Conservation (phyloP, 2,113 vertebrate genomes). For the Euleptes europaea region DNA sequence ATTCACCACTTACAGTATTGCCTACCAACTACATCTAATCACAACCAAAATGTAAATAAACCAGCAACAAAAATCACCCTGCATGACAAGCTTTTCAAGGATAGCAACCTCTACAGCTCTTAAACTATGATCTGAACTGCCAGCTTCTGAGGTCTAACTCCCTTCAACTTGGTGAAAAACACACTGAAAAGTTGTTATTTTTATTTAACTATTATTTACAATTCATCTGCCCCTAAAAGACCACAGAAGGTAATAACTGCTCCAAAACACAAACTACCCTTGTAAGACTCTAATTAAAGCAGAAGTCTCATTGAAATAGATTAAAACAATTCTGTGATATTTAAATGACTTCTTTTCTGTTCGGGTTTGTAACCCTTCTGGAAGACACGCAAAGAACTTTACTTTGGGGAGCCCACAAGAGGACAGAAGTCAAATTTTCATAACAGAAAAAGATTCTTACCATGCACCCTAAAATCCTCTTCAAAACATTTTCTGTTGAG, state of each 20-base stretch:
- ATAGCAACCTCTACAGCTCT: neutral
- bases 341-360: neutral
- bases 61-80: neutral
- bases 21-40: neutral
- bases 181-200: neutral
- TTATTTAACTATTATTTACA: neutral
- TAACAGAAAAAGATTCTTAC: constrained; percentile 67
- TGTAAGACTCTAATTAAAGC: neutral
- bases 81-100: neutral
- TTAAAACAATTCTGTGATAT: neutral
- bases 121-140: neutral
- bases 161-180: neutral
- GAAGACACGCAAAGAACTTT: neutral
- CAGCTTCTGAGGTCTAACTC: neutral
- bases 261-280: neutral
- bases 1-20: neutral
- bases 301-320: neutral
- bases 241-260: neutral
- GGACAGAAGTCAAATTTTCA: neutral
- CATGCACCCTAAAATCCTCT: constrained; percentile 90
- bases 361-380: neutral
- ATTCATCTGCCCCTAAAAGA: neutral
- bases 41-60: neutral
- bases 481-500: constrained; percentile 96
- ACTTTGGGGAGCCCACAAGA: neutral